These are phyloP conservation scores for Dynastes maya DNA, from an alignment of 2,888 invertebrate genomes.

Conservation along the genomic window DNA sequence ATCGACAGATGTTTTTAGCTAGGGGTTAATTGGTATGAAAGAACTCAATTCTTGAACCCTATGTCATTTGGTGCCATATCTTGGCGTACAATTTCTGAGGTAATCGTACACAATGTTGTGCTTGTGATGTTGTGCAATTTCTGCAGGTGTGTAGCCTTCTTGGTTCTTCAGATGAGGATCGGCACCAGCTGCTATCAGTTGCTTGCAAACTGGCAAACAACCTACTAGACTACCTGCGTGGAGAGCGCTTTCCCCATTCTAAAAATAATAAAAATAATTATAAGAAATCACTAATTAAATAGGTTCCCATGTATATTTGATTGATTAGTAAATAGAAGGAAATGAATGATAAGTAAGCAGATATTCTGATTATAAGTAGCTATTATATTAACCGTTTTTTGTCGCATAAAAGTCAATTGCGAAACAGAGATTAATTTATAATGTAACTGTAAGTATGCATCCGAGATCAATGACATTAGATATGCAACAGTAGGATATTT, in stretches of 20 bases:
- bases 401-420: no score
- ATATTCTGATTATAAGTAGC: no score
- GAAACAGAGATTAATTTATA: neutral
- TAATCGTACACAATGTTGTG: constrained; percentile 74
- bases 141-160: constrained; percentile 79
- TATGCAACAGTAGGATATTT: neutral
- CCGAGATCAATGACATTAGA: constrained; percentile 28
- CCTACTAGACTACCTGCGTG: constrained; percentile 95
- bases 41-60: constrained; percentile 59
- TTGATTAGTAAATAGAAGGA: no score
- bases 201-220: constrained; percentile 84
- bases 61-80: constrained; percentile 60
- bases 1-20: neutral
- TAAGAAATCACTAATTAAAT: no score
- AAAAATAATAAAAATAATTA: constrained; percentile 60
- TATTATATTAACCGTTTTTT: no score
- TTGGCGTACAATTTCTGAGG: constrained; percentile 69
- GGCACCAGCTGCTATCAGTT: constrained; percentile 81
- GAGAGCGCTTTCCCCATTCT: constrained; percentile 94
- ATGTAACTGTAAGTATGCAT: constrained; percentile 13
- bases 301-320: no score
- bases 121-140: constrained; percentile 76
- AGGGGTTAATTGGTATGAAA: constrained; percentile 53
- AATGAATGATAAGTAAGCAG: no score
- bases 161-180: constrained; percentile 81